A percentile compares a stretch with the other conserved stretches of the same genome.
These are phyloP conservation scores for Lycopodina hypogea DNA, from an alignment of 37 sponge, comb jelly and placozoan species.

Conservation along the genomic window DNA sequence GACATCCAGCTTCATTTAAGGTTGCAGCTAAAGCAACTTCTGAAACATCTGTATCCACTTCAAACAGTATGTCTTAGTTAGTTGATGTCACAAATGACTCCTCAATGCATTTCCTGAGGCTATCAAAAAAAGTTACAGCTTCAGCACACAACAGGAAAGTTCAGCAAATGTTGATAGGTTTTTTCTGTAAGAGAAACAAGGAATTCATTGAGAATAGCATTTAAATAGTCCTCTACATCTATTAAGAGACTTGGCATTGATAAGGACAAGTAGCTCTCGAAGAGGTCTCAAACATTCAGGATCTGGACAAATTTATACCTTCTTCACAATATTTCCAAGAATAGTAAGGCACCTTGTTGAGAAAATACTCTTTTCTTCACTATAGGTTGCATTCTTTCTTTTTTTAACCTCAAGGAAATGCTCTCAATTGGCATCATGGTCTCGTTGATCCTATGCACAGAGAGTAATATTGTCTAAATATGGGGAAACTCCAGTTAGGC, in stretches of 20 bases:
- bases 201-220: slow-evolving; percentile 8
- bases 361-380: no score
- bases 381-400: no score
- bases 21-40: not conserved
- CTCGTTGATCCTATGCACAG: no score
- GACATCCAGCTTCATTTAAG: slow-evolving; percentile 8
- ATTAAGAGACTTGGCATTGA: not conserved
- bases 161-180: not conserved
- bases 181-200: not conserved
- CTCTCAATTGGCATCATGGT: no score
- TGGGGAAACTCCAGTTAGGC: no score
- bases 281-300: not conserved
- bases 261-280: not conserved
- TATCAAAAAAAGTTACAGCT: not conserved
- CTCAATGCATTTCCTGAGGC: not conserved
- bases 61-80: not conserved
- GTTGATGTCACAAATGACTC: not conserved
- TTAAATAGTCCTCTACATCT: not conserved
- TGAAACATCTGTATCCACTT: not conserved
- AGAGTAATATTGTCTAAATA: no score
- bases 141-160: not conserved
- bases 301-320: not conserved
- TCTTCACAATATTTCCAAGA: not conserved
- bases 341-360: not conserved
- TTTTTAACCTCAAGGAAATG: not conserved